Percentiles rank a stretch among this genome's conserved stretches.
Evolutionary conservation across 2,888 invertebrate species (phyloP).

Genomic region (Nomada fucata): DNA sequence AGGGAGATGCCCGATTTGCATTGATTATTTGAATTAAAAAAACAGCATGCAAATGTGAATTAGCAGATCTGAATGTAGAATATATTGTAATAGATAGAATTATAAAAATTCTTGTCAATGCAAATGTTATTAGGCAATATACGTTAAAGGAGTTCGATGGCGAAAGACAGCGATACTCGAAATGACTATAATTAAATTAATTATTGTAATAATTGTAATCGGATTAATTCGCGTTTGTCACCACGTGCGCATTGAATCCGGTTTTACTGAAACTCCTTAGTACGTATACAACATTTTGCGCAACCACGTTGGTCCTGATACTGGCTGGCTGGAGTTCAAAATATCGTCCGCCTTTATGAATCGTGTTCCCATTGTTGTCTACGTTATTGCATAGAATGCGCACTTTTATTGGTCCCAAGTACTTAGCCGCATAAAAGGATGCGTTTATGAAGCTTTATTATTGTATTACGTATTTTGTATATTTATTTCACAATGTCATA

Average conservation of each 20-base stretch:
- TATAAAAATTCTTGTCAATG: no score
- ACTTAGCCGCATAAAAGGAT: not conserved
- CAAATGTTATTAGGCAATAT: no score
- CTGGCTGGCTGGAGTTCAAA: conserved; percentile 30
- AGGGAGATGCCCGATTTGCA: no score
- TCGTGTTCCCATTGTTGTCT: conserved; percentile 25
- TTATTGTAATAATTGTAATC: no score
- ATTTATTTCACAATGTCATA: not conserved
- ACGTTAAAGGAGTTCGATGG: not conserved
- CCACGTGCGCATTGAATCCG: not conserved
- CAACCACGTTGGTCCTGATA: conserved; percentile 5
- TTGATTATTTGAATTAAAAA: no score
- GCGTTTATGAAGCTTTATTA: conserved; percentile 5
- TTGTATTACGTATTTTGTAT: not conserved
- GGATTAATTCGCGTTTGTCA: not conserved
- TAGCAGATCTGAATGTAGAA: no score
- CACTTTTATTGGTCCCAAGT: conserved; percentile 11
- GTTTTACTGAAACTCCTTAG: not conserved
- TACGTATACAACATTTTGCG: not conserved
- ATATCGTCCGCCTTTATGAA: conserved; percentile 24
- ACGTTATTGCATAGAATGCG: conserved; percentile 25
- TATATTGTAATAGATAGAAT: no score
- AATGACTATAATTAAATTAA: not conserved
- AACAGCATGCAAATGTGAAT: no score
- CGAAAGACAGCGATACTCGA: not conserved